These are phyloP conservation scores for Emydoidea blandingii DNA, from an alignment of 2,797 vertebrate genomes.

Conservation along the genomic window DNA sequence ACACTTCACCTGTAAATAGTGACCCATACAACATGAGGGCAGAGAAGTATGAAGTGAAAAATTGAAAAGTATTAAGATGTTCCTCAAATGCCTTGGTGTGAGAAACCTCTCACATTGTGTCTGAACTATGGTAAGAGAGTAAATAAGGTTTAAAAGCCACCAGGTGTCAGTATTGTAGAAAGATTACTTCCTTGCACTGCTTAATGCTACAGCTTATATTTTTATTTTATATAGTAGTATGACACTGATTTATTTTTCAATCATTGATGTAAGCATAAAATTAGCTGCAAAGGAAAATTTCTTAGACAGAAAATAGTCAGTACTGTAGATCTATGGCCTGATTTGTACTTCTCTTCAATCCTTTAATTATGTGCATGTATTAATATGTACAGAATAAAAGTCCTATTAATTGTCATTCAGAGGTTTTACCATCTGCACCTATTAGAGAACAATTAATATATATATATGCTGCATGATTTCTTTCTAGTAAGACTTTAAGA, in stretches of 20 bases:
- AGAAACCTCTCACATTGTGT: not conserved
- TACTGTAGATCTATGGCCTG: not conserved
- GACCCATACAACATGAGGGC: not conserved
- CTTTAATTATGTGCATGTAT: not conserved
- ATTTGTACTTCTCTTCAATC: not conserved
- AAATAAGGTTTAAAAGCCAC: conserved; percentile 12
- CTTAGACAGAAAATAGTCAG: not conserved
- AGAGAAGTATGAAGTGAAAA: not conserved
- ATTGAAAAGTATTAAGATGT: not conserved
- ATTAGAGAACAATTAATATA: rapidly evolving
- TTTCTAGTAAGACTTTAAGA: not conserved
- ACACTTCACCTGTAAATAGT: not conserved
- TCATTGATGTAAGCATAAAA: not conserved
- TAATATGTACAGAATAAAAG: not conserved
- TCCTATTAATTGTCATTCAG: not conserved
- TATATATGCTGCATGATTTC: not conserved
- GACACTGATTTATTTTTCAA: not conserved
- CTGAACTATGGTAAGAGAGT: not conserved
- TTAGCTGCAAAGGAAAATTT: not conserved
- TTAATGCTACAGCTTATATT: rapidly evolving
- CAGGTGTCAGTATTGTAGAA: conserved; percentile 72
- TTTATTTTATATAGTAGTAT: not conserved
- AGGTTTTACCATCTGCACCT: not conserved
- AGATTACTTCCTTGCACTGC: not conserved
- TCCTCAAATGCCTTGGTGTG: not conserved